Evolutionary conservation across 2,888 invertebrate species (phyloP).

Genomic region (Platypus cylindrus): DNA sequence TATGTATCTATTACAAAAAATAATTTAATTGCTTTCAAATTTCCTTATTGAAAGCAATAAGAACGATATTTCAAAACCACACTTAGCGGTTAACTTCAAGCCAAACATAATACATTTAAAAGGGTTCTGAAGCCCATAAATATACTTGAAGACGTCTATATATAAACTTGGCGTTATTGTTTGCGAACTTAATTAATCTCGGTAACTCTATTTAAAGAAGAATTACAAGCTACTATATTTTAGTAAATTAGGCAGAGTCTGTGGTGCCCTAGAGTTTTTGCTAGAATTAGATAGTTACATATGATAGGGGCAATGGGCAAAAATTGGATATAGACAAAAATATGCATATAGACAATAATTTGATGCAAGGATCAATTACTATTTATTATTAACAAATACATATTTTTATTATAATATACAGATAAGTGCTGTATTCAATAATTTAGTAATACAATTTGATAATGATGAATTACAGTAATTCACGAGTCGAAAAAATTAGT

Average conservation of each 20-base stretch:
- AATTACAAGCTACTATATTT: slow-evolving; percentile 14
- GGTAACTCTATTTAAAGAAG: slow-evolving; percentile 11
- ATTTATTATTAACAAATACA: too few relatives aligned
- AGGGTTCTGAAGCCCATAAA: slow-evolving; percentile 10
- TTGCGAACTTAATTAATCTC: slow-evolving; percentile 13
- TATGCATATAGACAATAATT: too few relatives aligned
- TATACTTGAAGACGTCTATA: slow-evolving; percentile 15
- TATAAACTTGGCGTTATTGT: slow-evolving; percentile 15
- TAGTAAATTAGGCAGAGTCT: slow-evolving; percentile 9
- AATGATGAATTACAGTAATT: too few relatives aligned
- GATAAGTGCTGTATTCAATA: too few relatives aligned
- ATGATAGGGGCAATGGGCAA: too few relatives aligned
- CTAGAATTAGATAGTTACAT: too few relatives aligned
- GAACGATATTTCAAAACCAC: neutral
- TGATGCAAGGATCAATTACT: too few relatives aligned
- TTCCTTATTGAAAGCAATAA: neutral
- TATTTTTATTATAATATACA: too few relatives aligned
- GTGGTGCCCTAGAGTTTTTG: slow-evolving; percentile 6
- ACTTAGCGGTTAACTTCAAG: slow-evolving; percentile 8
- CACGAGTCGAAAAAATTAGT: too few relatives aligned
- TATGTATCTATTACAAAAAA: neutral
- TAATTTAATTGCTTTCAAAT: neutral
- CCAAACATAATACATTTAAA: slow-evolving; percentile 7
- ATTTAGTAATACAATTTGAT: too few relatives aligned
- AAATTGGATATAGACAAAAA: too few relatives aligned